Evolutionary conservation across 1,140 invertebrate species (phyloP), one percentile per base, ranked within the genome.

Genomic region (Drosophila littoralis): DNA sequence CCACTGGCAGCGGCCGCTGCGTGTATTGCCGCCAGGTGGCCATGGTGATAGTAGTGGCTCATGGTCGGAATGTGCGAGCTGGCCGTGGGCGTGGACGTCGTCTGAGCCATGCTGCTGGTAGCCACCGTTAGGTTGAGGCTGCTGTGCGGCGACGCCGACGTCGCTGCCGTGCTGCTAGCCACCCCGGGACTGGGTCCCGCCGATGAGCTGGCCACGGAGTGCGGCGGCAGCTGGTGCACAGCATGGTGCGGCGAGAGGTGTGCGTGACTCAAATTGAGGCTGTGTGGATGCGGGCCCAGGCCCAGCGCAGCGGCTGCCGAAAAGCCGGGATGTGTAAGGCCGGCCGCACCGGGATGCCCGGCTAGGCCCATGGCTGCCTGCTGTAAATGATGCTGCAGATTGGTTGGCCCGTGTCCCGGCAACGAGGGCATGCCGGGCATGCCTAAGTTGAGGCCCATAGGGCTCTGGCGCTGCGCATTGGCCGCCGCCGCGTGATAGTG

Each of bases 201-300:
- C n/a, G 90, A 79, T 2, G 81, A 76, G 60, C 51, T 46, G 74
- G 52, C 58, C 22, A 55, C 46, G 4, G 84, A 77, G 22, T 91
- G 90, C 42, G 86, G 81, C 51, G 84, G 79, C 64, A 91, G 46
- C 63, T 91, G 91, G 36, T 91, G 89, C 42, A 71, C 81, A 9
- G 91, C 76, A 64, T 92, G 91, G 40, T 92, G 91, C 13, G 91
- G 91, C 42, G 91, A 92, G 33, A 92, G 91, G 46, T 92, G 91
- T n/a, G 91, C 80, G 75, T 92, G 91, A 10, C 83, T 85, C 51
- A 92, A 51, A 75, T 91, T 92, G 42, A 92, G 68, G 48, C 91
- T 89, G 51, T 92, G 91, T 5, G 90, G 91, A 67, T 92, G 81
- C 8, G 91, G 72, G 0, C 86, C 82, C 8, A 92, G 45, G 0